Evolutionary conservation across 2,113 vertebrate species (phyloP).

Genomic region (Ochotona curzoniae): DNA sequence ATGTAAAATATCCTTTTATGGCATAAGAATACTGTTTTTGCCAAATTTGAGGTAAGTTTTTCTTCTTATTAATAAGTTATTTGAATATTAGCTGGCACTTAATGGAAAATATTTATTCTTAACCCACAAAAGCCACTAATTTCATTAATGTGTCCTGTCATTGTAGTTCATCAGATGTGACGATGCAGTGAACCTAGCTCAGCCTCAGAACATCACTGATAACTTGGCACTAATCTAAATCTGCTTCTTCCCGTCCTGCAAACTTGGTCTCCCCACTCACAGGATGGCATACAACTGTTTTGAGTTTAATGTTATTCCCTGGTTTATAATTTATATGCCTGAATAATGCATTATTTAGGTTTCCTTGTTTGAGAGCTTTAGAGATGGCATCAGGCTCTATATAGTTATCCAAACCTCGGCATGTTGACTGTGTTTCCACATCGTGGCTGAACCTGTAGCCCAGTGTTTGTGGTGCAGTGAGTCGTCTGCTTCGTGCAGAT

Average conservation of each 20-base stretch:
- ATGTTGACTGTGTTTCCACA: not conserved
- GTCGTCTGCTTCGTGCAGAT: not conserved
- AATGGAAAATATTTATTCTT: conserved; percentile 36
- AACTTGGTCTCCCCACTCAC: not conserved
- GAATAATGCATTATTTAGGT: conserved; percentile 8
- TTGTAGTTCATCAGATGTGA: conserved; percentile 30
- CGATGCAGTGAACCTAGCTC: not conserved
- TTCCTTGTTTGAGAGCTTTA: conserved; percentile 44
- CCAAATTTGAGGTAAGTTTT: conserved; percentile 54
- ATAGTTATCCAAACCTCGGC: not conserved
- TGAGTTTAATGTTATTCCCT: not conserved
- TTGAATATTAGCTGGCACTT: conserved; percentile 24
- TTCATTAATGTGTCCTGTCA: conserved; percentile 13
- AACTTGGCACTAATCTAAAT: not conserved
- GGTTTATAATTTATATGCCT: not conserved
- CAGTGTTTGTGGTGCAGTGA: not conserved
- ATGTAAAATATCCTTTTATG: conserved; percentile 8
- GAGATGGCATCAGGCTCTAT: not conserved
- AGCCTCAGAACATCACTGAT: not conserved
- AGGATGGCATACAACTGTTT: not conserved
- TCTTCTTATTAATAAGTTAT: conserved; percentile 44
- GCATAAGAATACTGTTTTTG: conserved; percentile 39
- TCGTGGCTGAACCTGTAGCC: not conserved
- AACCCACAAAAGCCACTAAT: not conserved
- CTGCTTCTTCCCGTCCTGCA: not conserved